Base-by-base conservation (phyloP, 2,888 invertebrate genomes). In the Therioaphis trifolii region DNA sequence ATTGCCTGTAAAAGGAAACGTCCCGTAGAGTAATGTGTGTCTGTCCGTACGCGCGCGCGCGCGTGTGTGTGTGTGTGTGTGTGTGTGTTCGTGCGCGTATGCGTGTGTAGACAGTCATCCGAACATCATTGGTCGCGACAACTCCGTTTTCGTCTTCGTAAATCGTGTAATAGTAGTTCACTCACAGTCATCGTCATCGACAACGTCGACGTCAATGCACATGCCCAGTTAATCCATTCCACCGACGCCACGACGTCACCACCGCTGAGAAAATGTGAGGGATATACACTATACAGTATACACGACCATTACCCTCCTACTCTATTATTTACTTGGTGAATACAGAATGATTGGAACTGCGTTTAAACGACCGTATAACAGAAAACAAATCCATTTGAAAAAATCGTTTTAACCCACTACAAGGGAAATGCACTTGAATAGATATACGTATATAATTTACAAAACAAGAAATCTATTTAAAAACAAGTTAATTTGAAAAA, bases 1-100 rank as follows among this genome's bases (percentile, higher is more conserved):
- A 82, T 82, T 61, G 72, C 35, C 80, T 35, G 80, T 82, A 82
- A 82, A 82, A 82, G 80, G 80, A 63, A 82, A 82, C 72, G 80
- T 82, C 72, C 72, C 61, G 80, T 78, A 35, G 18, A 27, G 27
- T 49, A 71, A 71, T 76, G 43, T 43, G 27, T 21, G 49, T 35
- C n/a, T 27, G 49, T 66, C 5, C 14, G 35, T 63, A 40, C 24
- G 27, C 0, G 35, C 2, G 68, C 1, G 21, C 5, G 24, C 24
- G 52, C 18, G 35, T 21, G 29, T 21, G 69, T 43, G 43, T 24
- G 14, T 24, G 27, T 27, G 14, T 61, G 4, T n/a, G 21, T 21
- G 21, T 35, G 35, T 35, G n/a, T 46, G 63, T 76, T 14, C 11
- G 29, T 75, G 63, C 21, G n/a, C 0, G 14, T 9, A 24, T 4